Evolutionary conservation across 2,888 invertebrate genomes (phyloP), one percentile per base, ranked within the genome.

Genomic region (Polymixis lichenea): DNA sequence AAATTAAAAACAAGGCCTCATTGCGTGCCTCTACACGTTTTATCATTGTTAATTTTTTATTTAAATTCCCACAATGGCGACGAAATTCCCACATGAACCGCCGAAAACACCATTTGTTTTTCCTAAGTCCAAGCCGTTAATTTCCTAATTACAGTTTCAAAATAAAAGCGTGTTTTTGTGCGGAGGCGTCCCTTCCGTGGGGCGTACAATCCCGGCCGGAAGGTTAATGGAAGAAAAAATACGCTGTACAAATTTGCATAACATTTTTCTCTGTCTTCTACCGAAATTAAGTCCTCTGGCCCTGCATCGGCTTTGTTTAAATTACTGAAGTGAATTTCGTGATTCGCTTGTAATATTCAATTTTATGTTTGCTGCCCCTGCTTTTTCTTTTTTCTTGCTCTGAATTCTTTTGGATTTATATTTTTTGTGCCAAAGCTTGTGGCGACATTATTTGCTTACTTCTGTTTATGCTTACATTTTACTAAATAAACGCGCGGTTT

Each of bases 171-270:
- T 92, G 93, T 95, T 95, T 95, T 95, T 94, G 92, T 94, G 92
- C 87, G 81, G 90, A 89, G 88, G 90, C 90, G 92, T 93, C 93
- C 93, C 91, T 94, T 93, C 92, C 92, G 90, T 85, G 79, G 81
- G 80, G 82, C 88, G 83, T 89, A 90, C 90, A 92, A 91, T 92
- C 92, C 92, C 89, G 91, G 87, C 91, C 91, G 93, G 92, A 91
- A 95, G 95, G 94, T 95, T 96, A 96, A 96, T 96, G 95, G 95
- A 94, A 95, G 94, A 95, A 95, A 95, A 95, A 96, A 95, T 95
- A 95, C 94, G 92, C 91, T 95, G 95, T 96, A 95, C 95, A 95
- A 96, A 96, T 96, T 96, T 96, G 93, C 96, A 96, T 96, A 95
- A 93, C 94, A 95, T 95, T 96, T 96, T 95, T 95, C 93, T 92